Conservation (phyloP, 2,797 vertebrate genomes). For the Mormyrus hasselquistii region DNA sequence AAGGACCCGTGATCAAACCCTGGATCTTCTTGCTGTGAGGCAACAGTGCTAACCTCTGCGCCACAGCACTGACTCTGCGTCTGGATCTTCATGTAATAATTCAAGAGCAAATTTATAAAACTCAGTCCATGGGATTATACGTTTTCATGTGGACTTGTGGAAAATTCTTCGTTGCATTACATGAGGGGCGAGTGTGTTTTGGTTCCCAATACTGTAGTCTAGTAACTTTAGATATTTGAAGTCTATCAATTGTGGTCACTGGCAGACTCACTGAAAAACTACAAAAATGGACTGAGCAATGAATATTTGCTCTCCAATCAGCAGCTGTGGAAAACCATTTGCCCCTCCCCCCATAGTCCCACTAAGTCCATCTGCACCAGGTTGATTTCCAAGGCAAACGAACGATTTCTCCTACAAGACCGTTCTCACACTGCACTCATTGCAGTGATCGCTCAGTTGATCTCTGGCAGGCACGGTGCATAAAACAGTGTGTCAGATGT, state of each 20-base stretch:
- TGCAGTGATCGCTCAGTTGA: slow-evolving; percentile 31
- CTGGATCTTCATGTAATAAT: neutral
- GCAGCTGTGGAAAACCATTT: slow-evolving; percentile 2
- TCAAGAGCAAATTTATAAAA: neutral
- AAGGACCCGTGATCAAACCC: neutral
- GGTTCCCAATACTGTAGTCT: neutral
- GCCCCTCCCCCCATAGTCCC: neutral
- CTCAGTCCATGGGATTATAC: neutral
- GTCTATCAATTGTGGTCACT: neutral
- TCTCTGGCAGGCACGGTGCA: slow-evolving; percentile 34
- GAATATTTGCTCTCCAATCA: neutral
- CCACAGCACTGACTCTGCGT: neutral
- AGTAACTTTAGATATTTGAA: neutral
- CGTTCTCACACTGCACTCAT: slow-evolving; percentile 23
- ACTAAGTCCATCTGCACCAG: slow-evolving; percentile 25
- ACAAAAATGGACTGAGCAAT: neutral
- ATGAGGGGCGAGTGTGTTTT: neutral
- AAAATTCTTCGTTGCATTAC: neutral
- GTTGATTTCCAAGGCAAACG: slow-evolving; percentile 35
- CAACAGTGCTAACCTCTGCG: neutral
- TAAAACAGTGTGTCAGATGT: slow-evolving; percentile 39
- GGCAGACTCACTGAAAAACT: neutral
- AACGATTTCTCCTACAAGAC: neutral
- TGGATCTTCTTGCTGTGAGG: neutral
- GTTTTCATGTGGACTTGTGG: neutral